phyloP scores from a whole-genome alignment of 2,888 invertebrate genomes.

The Leucoma salicis region DNA sequence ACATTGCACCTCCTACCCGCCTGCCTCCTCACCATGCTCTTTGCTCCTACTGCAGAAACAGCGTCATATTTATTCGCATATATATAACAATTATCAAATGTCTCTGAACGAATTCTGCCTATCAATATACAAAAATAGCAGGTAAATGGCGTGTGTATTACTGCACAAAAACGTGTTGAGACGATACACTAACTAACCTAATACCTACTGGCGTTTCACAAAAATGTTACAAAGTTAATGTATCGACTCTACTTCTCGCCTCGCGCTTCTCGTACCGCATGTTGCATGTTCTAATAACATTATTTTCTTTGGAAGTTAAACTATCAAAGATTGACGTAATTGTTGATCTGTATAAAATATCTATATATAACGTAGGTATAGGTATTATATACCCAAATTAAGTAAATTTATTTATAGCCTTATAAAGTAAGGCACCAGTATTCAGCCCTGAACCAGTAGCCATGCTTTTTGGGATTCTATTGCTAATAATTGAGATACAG shows the following conservation, averaged over 20 bases:
- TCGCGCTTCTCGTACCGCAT: constrained; percentile 37
- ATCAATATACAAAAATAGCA: background rate
- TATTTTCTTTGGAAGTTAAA: background rate
- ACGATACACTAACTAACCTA: constrained; percentile 17
- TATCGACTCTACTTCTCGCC: constrained; percentile 35
- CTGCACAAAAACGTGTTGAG: constrained; percentile 8
- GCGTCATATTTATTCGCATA: constrained; percentile 21
- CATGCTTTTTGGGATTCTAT: too few species aligned
- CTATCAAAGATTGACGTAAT: too few species aligned
- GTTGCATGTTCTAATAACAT: constrained; percentile 28
- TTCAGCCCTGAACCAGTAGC: too few species aligned
- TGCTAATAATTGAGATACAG: too few species aligned
- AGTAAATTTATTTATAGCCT: too few species aligned
- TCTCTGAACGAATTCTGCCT: background rate
- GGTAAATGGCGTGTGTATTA: constrained; percentile 17
- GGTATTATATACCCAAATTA: too few species aligned
- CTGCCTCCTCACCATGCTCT: constrained; percentile 35
- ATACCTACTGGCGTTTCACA: constrained; percentile 4
- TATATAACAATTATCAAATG: background rate
- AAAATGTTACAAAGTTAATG: constrained; percentile 32
- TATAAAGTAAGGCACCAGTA: too few species aligned
- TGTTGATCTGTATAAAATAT: too few species aligned
- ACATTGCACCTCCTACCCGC: constrained; percentile 39
- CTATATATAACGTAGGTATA: too few species aligned
- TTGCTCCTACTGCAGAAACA: constrained; percentile 31